These are phyloP conservation scores for Campopleginae sp. DNA, from an alignment of 2,888 invertebrate genomes.

Conservation along the genomic window DNA sequence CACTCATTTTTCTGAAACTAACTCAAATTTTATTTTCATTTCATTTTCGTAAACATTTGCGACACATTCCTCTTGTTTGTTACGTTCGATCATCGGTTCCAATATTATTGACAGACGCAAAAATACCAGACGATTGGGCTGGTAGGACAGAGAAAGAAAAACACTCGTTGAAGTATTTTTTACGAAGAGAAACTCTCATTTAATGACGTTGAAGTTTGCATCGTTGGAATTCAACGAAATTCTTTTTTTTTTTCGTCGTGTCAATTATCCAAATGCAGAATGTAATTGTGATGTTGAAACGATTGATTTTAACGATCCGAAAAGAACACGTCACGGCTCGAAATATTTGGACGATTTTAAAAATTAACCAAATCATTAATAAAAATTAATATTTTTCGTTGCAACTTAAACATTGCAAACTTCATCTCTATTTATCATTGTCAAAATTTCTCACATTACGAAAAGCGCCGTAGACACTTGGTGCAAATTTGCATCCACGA, in stretches of 20 bases:
- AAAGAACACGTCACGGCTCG: too few relatives aligned
- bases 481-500: background rate
- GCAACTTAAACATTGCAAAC: too few relatives aligned
- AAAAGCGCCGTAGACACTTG: background rate
- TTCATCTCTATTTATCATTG: background rate
- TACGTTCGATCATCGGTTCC: background rate
- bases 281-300: too few relatives aligned
- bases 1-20: background rate
- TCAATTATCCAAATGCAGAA: too few relatives aligned
- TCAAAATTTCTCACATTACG: too few relatives aligned
- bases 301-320: too few relatives aligned
- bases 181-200: background rate
- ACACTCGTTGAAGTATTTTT: background rate
- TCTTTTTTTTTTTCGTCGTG: too few relatives aligned
- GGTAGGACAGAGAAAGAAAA: background rate
- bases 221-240: too few relatives aligned
- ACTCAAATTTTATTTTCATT: background rate
- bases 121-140: background rate
- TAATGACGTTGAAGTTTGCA: too few relatives aligned
- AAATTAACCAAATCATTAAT: too few relatives aligned
- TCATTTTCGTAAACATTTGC: background rate
- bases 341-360: too few relatives aligned
- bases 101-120: background rate
- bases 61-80: background rate
- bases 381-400: too few relatives aligned